Evolutionary conservation across 2,888 invertebrate genomes (phyloP), one percentile per base, ranked within the genome.

Genomic region (Drosophila nr. perissopoda): DNA sequence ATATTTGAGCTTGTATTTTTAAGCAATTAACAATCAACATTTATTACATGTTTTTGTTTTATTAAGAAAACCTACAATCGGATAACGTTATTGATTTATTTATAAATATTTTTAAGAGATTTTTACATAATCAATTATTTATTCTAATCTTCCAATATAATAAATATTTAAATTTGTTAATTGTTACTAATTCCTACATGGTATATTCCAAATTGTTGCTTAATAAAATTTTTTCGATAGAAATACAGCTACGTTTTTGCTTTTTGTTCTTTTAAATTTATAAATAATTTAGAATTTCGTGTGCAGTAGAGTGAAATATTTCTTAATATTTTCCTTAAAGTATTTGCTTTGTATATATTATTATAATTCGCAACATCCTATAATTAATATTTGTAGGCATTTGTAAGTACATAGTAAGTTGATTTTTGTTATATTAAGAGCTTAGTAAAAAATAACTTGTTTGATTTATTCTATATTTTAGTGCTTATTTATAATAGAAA

Each of bases 281-380:
- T 76, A 58, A 71, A 75, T 81, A 89, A 82, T 90, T 89, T 89
- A 90, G 81, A 88, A 82, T 88, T 76, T 81, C 68, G 74, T 84
- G 73, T 80, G 76, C 84, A 82, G 71, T 82, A 70, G 52, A 66
- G 64, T 77, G 64, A 81, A 70, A 70, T 72, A 40, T 68, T 68
- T 31, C 38, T 51, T 56, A 40, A 66, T 42, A 11, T 57, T 75
- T 79, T 62, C 34, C 48, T 81, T 65, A 70, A 70, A 53, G 53
- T 82, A 66, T 62, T 71, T 70, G 40, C 59, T 57, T 64, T 56
- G 60, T 62, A 60, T 68, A 46, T 16, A 46, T 52, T 56, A 48
- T 60, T 66, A n/a, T 42, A 65, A 68, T 65, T 70, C 60, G 29
- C 62, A 51, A 53, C 66, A 68, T 38, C 66, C 74, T 83, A 74